Conservation (phyloP, 2,113 vertebrate species). For the Nymphicus hollandicus region DNA sequence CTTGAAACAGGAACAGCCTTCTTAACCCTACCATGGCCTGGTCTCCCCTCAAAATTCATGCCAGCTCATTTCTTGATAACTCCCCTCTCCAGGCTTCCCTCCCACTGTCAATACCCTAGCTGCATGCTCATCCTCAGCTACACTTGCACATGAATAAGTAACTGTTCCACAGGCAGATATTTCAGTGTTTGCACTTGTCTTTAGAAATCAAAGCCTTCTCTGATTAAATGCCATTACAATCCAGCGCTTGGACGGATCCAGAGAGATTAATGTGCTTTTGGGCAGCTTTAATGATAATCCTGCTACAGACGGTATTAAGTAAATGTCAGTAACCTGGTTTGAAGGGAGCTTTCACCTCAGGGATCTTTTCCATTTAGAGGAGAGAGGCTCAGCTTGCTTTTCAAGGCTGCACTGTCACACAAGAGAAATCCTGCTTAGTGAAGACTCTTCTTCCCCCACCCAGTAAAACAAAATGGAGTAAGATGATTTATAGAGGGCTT, state of each 20-base stretch:
- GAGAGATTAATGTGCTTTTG: slow-evolving; percentile 68
- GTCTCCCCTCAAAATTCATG: neutral
- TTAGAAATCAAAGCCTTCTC: slow-evolving; percentile 73
- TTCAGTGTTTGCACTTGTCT: slow-evolving; percentile 65
- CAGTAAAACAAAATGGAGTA: slow-evolving; percentile 1
- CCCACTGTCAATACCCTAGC: neutral
- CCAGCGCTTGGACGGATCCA: slow-evolving; percentile 53
- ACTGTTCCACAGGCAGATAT: slow-evolving; percentile 51
- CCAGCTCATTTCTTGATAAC: neutral
- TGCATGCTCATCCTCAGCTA: neutral
- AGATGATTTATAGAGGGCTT: neutral
- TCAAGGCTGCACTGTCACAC: slow-evolving; percentile 26
- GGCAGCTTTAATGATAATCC: slow-evolving; percentile 65
- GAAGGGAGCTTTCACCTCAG: slow-evolving; percentile 58
- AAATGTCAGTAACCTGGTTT: slow-evolving; percentile 69
- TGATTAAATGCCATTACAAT: slow-evolving; percentile 69
- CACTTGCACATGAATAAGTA: slow-evolving; percentile 51
- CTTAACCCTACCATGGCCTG: neutral
- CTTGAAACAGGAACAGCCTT: neutral
- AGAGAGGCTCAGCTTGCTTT: slow-evolving; percentile 45
- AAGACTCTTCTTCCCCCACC: neutral
- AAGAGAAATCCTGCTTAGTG: slow-evolving; percentile 43
- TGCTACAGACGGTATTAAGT: slow-evolving; percentile 56
- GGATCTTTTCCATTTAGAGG: slow-evolving; percentile 58
- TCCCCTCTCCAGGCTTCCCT: neutral